These are phyloP conservation scores for Cheilosia vulpina DNA, from an alignment of 2,888 invertebrate genomes.

Conservation along the genomic window DNA sequence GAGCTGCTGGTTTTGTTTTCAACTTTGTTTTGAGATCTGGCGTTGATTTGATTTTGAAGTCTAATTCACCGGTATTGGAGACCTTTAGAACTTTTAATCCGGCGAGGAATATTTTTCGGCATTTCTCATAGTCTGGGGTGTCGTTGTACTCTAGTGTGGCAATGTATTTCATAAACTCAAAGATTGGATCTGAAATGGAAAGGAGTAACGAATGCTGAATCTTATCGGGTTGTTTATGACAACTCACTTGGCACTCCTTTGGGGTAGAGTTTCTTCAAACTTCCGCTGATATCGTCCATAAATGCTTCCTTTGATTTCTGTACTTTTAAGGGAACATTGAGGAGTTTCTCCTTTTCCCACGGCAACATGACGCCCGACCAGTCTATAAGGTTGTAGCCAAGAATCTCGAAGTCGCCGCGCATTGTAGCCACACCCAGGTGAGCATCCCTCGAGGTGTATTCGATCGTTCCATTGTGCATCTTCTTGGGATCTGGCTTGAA, in stretches of 20 bases:
- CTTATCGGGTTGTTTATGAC: not conserved
- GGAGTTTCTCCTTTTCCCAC: constrained; percentile 88
- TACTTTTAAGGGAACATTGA: constrained; percentile 86
- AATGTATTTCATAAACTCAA: constrained; percentile 88
- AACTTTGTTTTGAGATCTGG: constrained; percentile 48
- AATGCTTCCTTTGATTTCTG: constrained; percentile 89
- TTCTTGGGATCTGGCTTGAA: constrained; percentile 95
- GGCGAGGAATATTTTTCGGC: constrained; percentile 86
- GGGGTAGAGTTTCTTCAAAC: constrained; percentile 79
- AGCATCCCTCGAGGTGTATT: constrained; percentile 98
- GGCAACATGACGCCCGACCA: constrained; percentile 94
- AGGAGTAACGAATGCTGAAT: constrained; percentile 12
- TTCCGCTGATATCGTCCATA: constrained; percentile 84
- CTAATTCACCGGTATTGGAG: constrained; percentile 85
- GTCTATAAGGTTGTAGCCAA: constrained; percentile 96
- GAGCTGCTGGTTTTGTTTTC: constrained; percentile 28
- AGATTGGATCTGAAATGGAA: constrained; percentile 85
- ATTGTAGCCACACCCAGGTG: constrained; percentile 95
- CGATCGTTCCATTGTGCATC: constrained; percentile 98
- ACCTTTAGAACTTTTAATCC: constrained; percentile 88
- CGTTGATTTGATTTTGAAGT: constrained; percentile 77
- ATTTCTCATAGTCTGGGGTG: constrained; percentile 89
- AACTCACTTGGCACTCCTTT: constrained; percentile 83
- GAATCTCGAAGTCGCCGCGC: constrained; percentile 96
- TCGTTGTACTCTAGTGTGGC: constrained; percentile 88